Conservation (phyloP, 2,113 vertebrate species). For the Mastomys natalensis region DNA sequence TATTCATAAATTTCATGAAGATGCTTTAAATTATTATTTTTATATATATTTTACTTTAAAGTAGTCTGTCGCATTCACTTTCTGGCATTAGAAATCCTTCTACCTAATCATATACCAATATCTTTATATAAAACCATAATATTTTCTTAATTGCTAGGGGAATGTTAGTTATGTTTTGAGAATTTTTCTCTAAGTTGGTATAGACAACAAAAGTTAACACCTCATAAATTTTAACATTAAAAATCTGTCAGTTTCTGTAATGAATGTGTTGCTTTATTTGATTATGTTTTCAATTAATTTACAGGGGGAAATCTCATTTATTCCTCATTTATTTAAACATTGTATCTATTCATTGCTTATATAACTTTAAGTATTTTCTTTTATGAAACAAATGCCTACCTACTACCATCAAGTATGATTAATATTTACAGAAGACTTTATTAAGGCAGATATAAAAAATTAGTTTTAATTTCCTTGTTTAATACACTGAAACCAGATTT, state of each 20-base stretch:
- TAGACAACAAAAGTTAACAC: slow-evolving; percentile 57
- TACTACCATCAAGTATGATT: neutral
- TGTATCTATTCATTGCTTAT: slow-evolving; percentile 53
- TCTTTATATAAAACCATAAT: slow-evolving; percentile 34
- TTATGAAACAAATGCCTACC: neutral
- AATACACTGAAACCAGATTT: neutral
- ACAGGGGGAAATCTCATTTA: neutral
- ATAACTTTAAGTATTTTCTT: slow-evolving; percentile 17
- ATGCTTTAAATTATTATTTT: slow-evolving; percentile 58
- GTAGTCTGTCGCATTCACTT: slow-evolving; percentile 22
- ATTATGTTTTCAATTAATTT: slow-evolving; percentile 64
- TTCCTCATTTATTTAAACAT: slow-evolving; percentile 45
- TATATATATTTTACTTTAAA: slow-evolving; percentile 60
- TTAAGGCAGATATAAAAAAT: neutral
- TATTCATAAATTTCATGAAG: neutral
- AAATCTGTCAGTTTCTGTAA: slow-evolving; percentile 51
- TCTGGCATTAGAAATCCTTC: slow-evolving; percentile 12
- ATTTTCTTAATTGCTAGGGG: slow-evolving; percentile 72
- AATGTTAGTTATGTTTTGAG: slow-evolving; percentile 32
- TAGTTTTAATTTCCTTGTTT: neutral
- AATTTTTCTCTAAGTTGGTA: slow-evolving; percentile 75
- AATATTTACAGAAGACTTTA: slow-evolving; percentile 8
- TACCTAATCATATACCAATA: slow-evolving; percentile 46
- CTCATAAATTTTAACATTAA: neutral
- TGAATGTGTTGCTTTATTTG: neutral